These are phyloP conservation scores for Cyprinodon diabolis DNA, from an alignment of 2,797 vertebrate genomes.

Conservation along the genomic window DNA sequence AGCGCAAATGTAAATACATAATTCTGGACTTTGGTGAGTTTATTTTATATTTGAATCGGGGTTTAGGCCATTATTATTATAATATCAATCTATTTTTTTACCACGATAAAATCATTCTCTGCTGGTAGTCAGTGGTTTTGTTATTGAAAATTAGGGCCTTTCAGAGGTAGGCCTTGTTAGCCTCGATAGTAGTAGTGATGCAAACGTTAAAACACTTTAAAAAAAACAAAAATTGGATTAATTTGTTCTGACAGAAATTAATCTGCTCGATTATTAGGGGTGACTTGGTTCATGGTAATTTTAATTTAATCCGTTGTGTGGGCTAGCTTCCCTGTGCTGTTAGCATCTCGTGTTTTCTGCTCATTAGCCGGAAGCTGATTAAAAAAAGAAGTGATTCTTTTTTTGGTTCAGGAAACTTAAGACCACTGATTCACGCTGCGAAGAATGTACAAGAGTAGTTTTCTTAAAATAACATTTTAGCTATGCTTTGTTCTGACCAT, in stretches of 20 bases:
- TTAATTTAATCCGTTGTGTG: not conserved
- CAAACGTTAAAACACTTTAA: not conserved
- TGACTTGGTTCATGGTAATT: no score
- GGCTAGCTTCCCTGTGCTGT: constrained; percentile 13
- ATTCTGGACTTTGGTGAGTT: constrained; percentile 48
- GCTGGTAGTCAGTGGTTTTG: not conserved
- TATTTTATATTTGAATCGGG: not conserved
- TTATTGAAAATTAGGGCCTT: constrained; percentile 53
- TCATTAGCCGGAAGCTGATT: not conserved
- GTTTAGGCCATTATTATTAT: not conserved
- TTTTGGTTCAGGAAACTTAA: not conserved
- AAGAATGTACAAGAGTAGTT: not conserved
- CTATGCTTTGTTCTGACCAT: not conserved
- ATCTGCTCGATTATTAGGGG: not conserved
- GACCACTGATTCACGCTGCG: not conserved
- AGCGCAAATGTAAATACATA: constrained; percentile 28
- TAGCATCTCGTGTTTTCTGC: constrained; percentile 4
- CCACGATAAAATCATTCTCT: not conserved
- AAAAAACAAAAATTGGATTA: not conserved
- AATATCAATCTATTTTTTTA: not conserved
- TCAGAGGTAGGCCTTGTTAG: constrained; percentile 29
- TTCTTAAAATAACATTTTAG: not conserved
- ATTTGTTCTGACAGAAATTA: fast-evolving
- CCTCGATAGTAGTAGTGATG: constrained; percentile 9
- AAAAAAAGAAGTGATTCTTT: not conserved